These are phyloP conservation scores for Pygmarrhopalites habei DNA, from an alignment of 1,140 invertebrate species.

Conservation along the genomic window DNA sequence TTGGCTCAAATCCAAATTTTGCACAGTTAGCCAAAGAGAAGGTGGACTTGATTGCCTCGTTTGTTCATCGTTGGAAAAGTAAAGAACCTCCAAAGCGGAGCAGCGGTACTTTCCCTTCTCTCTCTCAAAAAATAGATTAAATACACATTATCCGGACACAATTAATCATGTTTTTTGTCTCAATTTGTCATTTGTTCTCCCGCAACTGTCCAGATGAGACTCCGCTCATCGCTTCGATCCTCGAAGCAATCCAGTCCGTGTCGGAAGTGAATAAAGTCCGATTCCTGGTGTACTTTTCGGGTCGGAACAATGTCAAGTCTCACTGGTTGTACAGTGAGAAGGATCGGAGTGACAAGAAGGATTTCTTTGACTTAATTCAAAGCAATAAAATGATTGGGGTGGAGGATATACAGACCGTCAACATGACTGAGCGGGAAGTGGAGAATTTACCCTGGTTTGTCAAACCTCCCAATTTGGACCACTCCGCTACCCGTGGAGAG, in stretches of 20 bases:
- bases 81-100: too few relatives aligned
- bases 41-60: conserved; percentile 22
- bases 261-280: not conserved
- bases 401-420: too few relatives aligned
- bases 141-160: too few relatives aligned
- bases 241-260: not conserved
- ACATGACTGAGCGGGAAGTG: not conserved
- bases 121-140: too few relatives aligned
- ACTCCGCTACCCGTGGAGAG: too few relatives aligned
- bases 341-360: too few relatives aligned
- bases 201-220: not conserved
- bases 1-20: conserved; percentile 10
- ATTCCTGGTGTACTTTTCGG: not conserved
- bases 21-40: conserved; percentile 18
- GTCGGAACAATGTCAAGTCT: not conserved
- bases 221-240: not conserved
- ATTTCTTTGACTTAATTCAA: too few relatives aligned
- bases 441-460: not conserved
- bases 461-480: not conserved
- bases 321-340: not conserved
- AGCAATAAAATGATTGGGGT: too few relatives aligned
- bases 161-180: too few relatives aligned
- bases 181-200: too few relatives aligned
- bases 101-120: too few relatives aligned
- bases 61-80: conserved; percentile 16